Conservation (phyloP, 1,140 invertebrate species). For the Dryas iulia region DNA sequence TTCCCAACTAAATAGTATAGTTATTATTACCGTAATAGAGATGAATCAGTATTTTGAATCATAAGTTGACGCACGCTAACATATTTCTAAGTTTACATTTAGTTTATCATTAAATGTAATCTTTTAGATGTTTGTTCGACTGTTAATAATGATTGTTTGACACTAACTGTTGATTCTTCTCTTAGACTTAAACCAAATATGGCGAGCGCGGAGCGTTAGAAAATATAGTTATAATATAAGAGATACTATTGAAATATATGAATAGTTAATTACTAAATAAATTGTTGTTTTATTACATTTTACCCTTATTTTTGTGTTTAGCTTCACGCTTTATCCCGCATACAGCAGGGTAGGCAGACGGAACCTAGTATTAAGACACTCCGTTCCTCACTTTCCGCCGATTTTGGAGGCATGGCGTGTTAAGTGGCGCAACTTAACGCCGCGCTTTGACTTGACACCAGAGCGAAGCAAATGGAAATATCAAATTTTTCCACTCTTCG, state of each 20-base stretch:
- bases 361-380: too few species aligned
- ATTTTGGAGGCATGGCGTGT: too few species aligned
- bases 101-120: slow-evolving; percentile 70
- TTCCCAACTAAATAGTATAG: slow-evolving; percentile 78
- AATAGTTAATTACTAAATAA: slow-evolving; percentile 78
- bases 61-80: slow-evolving; percentile 57
- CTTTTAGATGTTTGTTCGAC: slow-evolving; percentile 72
- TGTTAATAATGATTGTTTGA: slow-evolving; percentile 67
- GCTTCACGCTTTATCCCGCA: too few species aligned
- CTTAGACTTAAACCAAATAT: slow-evolving; percentile 79
- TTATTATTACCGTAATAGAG: slow-evolving; percentile 57
- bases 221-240: slow-evolving; percentile 73
- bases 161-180: slow-evolving; percentile 75
- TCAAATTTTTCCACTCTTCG: too few species aligned
- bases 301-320: not conserved
- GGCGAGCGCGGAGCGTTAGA: slow-evolving; percentile 75
- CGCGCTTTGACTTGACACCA: too few species aligned
- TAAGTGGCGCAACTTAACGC: too few species aligned
- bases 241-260: slow-evolving; percentile 79
- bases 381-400: too few species aligned
- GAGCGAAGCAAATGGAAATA: too few species aligned
- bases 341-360: too few species aligned
- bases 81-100: slow-evolving; percentile 75
- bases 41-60: slow-evolving; percentile 67
- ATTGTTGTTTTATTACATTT: slow-evolving; percentile 63